Evolutionary conservation across 2,113 vertebrate species (phyloP), one percentile per base, ranked within the genome.

Genomic region (Ciconia stormi): DNA sequence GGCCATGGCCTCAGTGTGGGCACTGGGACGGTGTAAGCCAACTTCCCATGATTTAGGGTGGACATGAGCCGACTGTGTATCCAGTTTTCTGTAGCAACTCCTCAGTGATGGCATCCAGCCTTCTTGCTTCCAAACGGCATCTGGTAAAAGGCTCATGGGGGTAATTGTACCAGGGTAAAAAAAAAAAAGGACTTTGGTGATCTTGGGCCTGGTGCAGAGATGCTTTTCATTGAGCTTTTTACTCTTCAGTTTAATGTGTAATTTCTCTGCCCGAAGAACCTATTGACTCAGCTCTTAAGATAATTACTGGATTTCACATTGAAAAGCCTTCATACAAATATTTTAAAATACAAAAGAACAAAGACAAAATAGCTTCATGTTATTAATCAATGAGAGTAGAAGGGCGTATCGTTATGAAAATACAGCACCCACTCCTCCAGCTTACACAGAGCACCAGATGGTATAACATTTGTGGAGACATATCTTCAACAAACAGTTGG

Each of bases 351-450:
- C 86, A 76, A 72, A 93, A 82, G 94, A 96, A 95, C 89, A 93
- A 96, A 97, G 95, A 13, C 92, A 86, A 86, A 95, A 92, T 86
- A 61, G 93, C 93, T 49, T 70, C 25, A 7, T 89, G 89, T 96
- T 96, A 95, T 97, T 95, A 96, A 95, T 95, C 87, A 82, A 76
- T 13, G 95, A 73, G 91, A 95, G 87, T 52, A 93, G 93, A 89
- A 93, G 93, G 95, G 95, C 58, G 89, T 80, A 87, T 94, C 95
- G 95, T 95, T 95, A 79, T 89, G 94, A 95, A 95, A 97, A 97
- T 85, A 95, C 83, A 84, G 94, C 96, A 79, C 94, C 94, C 96
- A 95, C 95, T 97, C 80, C 77, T 92, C 77, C 87, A 72, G 95
- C 89, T 76, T 44, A 30, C 83, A 44, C 23, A 4, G 86, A 91